Evolutionary conservation across 2,888 invertebrate species (phyloP), one percentile per base, ranked within the genome.

Genomic region (Axea sp.): DNA sequence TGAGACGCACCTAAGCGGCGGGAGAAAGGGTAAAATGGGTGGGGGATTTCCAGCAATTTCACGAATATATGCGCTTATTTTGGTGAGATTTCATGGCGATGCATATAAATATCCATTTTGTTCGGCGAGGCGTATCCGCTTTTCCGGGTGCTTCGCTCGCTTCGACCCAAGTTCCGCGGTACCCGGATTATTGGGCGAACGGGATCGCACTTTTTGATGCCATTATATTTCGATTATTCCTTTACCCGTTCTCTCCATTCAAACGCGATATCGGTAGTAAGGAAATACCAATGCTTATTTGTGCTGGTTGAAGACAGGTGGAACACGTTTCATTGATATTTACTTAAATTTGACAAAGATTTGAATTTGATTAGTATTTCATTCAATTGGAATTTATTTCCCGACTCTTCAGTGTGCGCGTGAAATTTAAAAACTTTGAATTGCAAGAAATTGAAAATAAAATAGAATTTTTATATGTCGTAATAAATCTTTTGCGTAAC

Each of bases 91-190:
- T 68, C 43, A 62, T 55, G 59, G 60, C 59, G 64, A 64, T 53
- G 74, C 74, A 65, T 74, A 69, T 65, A 64, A 74, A 74, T 74
- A 74, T 74, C 64, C 49, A 74, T 69, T 64, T 68, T 59, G 57
- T 62, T 51, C 62, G 62, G 17, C 60, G 62, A 68, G 68, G 64
- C 53, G 64, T 33, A 53, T 53, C 53, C 60, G 60, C 55, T 55
- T 60, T 69, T 60, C 57, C 33, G 47, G 45, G 14, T 17, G 33
- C 31, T 22, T 7, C 41, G 9, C 41, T 41, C 30, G 9, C 41
- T 30, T 22, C n/a, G n/a, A n/a, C n/a, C 19, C 11, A 14, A 6
- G 28, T 17, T 17, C 28, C 53, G 35, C 26, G 51, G 22, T 17
- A 11, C 30, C 55, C 7, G 55, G 31, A 57, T 57, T 57, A 57